Evolutionary conservation across 2,113 vertebrate genomes (phyloP), one percentile per base, ranked within the genome.

Genomic region (Channa argus): DNA sequence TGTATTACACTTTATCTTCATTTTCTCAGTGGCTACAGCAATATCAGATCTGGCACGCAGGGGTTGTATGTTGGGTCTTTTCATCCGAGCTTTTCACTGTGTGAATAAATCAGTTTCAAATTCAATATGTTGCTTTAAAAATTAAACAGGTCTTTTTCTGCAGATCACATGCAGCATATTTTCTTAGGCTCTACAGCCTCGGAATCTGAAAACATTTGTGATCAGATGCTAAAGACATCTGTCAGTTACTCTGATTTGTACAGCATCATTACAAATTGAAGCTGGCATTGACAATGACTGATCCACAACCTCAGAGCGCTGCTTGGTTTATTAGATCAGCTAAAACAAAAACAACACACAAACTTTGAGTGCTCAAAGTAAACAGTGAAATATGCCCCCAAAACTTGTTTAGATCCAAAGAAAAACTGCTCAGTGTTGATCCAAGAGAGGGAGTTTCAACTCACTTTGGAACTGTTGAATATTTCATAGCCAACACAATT

Each of bases 401-500:
- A 68, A 69, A 71, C 55, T 51, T 69, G 51, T 79, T 77, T 68
- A 9, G 77, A 74, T 86, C 71, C 69, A 66, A 83, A 68, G 38
- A 76, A 50, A 77, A 82, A 39, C 9, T 15, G 46, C 55, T 63
- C 8, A 4, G 45, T 61, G 63, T 71, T 79, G 63, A 71, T 77
- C 10, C 60, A 79, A 24, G 60, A 9, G 72, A 74, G 41, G 37
- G 56, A 2, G 33, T 74, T 83, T 85, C 71, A 74, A 45, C 61
- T 62, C 7, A 0, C 66, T 49, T 8, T 64, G 61, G 68, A 78
- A 45, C 70, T 69, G 62, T n/a, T 90, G 69, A 88, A 87, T 91
- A 87, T 91, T 91, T 89, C 63, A 88, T 79, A 46, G 63, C 63
- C 51, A 68, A 63, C 76, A 66, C 74, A 66, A 24, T 83, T 77